Evolutionary conservation across 2,888 invertebrate genomes (phyloP), one percentile per base, ranked within the genome.

Genomic region (Bhutanitis thaidina): DNA sequence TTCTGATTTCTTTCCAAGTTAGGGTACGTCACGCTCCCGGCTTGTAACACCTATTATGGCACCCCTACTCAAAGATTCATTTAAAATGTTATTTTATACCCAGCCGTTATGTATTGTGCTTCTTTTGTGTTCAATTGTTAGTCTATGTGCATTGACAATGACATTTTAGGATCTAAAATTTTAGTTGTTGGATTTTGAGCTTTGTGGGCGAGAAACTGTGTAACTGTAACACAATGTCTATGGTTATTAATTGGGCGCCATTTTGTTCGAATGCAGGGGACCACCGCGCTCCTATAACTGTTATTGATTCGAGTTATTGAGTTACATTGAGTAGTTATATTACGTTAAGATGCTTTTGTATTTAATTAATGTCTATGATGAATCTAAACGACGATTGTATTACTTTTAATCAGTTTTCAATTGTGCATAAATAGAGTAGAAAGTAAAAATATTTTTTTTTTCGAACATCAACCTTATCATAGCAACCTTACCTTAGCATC

Each of bases 31-130:
- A 74, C 63, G 69, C 73, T 74, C 61, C 64, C 73, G 67, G 75
- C 67, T 73, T 74, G 78, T 77, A 79, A 77, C 73, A 76, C 77
- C 87, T 86, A 85, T 86, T 87, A 86, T 81, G 78, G 77, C 77
- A 71, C 76, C 86, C 86, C 78, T 73, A 70, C 69, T 66, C 75
- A 81, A 83, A 86, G 88, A 88, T 88, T 87, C 83, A 89, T 88
- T 89, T 87, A 87, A 85, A 89, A 88, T 84, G 87, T 87, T 88
- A 88, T 87, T 87, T 85, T 84, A 87, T 81, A 84, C 87, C 84
- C 74, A 64, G 71, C 74, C 67, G 69, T 78, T 75, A 84, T 79
- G 69, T 81, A 84, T 20, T 80, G 68, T 80, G 74, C 75, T 70
- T 65, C 74, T 69, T 74, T 83, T 83, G 80, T 81, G 68, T 71